Evolutionary conservation across 2,888 invertebrate species (phyloP).

Genomic region (Calliopum simillimum): DNA sequence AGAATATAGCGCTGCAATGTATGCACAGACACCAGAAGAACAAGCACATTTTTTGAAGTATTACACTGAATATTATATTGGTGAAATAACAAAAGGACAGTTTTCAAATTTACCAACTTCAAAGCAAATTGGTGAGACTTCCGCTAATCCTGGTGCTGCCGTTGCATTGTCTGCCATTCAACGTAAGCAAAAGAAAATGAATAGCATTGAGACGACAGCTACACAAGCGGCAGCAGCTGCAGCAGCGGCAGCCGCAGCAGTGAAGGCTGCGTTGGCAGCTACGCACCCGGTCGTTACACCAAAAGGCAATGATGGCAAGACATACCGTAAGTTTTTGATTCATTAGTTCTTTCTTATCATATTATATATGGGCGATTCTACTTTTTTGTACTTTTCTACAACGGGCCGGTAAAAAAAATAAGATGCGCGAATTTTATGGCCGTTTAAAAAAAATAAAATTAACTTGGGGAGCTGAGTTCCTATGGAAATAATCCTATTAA

Average conservation of each 20-base stretch:
- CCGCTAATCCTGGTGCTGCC: slow-evolving; percentile 86
- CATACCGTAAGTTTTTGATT: slow-evolving; percentile 58
- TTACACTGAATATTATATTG: slow-evolving; percentile 78
- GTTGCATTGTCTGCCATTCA: slow-evolving; percentile 89
- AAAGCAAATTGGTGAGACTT: slow-evolving; percentile 57
- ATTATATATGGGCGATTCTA: background rate
- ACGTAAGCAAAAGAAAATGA: slow-evolving; percentile 65
- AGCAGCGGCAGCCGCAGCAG: slow-evolving; percentile 59
- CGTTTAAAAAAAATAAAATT: no score
- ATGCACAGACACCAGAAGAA: slow-evolving; percentile 78
- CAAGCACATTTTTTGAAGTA: slow-evolving; percentile 78
- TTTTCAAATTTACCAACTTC: slow-evolving; percentile 56
- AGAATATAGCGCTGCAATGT: slow-evolving; percentile 80
- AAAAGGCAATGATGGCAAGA: slow-evolving; percentile 63
- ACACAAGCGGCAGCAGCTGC: slow-evolving; percentile 62
- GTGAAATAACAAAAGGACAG: slow-evolving; percentile 62
- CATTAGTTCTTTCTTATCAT: background rate
- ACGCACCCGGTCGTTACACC: slow-evolving; percentile 55
- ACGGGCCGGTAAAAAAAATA: no score
- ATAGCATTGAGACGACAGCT: slow-evolving; percentile 61
- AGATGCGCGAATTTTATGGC: no score
- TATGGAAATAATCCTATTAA: no score
- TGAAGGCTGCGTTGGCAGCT: slow-evolving; percentile 62
- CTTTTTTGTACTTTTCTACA: background rate
- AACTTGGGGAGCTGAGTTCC: no score